phyloP scores from a whole-genome alignment of 2,888 invertebrate species.

The Nephrotoma appendiculata region DNA sequence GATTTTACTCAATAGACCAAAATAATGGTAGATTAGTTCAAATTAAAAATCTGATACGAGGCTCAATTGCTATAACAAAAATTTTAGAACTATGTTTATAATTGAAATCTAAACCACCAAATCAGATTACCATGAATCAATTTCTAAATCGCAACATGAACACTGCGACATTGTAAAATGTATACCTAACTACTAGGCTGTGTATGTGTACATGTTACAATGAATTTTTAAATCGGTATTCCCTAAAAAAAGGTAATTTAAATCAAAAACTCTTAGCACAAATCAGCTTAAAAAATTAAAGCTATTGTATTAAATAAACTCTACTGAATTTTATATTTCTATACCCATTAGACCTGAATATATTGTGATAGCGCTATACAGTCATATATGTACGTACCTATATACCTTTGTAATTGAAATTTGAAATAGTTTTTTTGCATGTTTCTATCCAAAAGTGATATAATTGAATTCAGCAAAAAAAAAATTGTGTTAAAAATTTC shows the following conservation, averaged over 20 bases:
- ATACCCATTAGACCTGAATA: not conserved
- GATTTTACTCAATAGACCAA: too few species aligned
- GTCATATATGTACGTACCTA: too few species aligned
- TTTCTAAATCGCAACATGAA: not conserved
- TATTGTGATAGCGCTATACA: not conserved
- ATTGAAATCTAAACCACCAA: not conserved
- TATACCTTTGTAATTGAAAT: not conserved
- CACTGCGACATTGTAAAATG: not conserved
- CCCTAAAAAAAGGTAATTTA: not conserved
- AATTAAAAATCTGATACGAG: too few species aligned
- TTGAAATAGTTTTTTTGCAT: not conserved
- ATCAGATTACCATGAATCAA: not conserved
- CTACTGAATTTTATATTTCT: not conserved
- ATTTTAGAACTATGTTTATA: not conserved
- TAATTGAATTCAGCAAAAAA: not conserved
- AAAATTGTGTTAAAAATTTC: not conserved
- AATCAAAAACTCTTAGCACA: not conserved
- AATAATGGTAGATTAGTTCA: too few species aligned
- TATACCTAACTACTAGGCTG: not conserved
- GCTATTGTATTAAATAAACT: not conserved
- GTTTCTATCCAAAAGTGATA: not conserved
- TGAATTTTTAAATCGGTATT: not conserved
- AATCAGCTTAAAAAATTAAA: not conserved
- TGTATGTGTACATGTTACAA: not conserved
- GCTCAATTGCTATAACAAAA: too few species aligned